Percentiles rank a stretch among this genome's conserved stretches.
Conservation (phyloP, 2,888 invertebrate species). For the Melipona beecheii region DNA sequence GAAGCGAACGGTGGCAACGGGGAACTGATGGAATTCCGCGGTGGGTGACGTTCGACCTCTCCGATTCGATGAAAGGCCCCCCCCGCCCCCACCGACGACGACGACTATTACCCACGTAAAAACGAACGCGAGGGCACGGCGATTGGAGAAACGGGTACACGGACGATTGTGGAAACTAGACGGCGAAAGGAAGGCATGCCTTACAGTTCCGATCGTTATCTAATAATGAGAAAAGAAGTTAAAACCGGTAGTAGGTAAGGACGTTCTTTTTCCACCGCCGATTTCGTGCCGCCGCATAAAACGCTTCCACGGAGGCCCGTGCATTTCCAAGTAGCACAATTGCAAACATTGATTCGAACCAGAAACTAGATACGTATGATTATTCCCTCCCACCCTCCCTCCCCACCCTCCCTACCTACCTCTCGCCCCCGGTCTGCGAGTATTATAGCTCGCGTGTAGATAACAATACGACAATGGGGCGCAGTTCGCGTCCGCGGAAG, state of each 20-base stretch:
- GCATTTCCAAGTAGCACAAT: constrained; percentile 62
- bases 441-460: constrained; percentile 57
- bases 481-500: constrained; percentile 40
- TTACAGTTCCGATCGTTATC: constrained; percentile 40
- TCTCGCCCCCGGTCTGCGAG: background rate
- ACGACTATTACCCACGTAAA: background rate
- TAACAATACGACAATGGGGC: constrained; percentile 57
- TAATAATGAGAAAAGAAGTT: constrained; percentile 34
- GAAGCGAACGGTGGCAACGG: background rate
- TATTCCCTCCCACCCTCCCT: constrained; percentile 19
- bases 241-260: constrained; percentile 7
- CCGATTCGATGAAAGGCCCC: background rate
- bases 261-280: constrained; percentile 21
- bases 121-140: background rate
- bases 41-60: background rate
- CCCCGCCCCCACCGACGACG: too few relatives aligned
- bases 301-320: constrained; percentile 23
- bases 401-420: too few relatives aligned
- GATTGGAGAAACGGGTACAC: constrained; percentile 5
- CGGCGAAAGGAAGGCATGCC: constrained; percentile 19
- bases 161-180: background rate
- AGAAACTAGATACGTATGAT: constrained; percentile 61
- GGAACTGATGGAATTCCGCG: background rate
- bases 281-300: constrained; percentile 26
- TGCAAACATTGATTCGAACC: constrained; percentile 60